These are phyloP conservation scores for Numenius phaeopus DNA, from an alignment of 2,797 vertebrate genomes.

Conservation along the genomic window DNA sequence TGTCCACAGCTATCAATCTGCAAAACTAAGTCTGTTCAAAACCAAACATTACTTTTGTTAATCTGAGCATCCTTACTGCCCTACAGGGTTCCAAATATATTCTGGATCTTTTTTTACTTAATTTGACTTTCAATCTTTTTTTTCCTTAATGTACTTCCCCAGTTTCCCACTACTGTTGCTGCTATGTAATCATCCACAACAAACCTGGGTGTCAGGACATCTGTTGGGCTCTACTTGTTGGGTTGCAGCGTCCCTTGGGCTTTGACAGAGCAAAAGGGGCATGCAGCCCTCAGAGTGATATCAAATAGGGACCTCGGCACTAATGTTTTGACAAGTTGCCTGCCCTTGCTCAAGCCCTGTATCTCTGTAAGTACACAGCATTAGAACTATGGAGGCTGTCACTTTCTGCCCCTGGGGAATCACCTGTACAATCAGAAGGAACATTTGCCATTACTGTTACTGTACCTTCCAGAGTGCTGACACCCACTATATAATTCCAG, in stretches of 20 bases:
- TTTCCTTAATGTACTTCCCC: not conserved
- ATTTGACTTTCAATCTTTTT: not conserved
- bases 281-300: not conserved
- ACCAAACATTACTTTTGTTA: not conserved
- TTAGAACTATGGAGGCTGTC: slow-evolving; percentile 23
- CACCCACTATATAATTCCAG: not conserved
- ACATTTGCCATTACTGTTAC: not conserved
- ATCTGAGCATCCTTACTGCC: not conserved
- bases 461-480: not conserved
- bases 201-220: not conserved
- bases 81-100: not conserved
- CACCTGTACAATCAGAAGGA: slow-evolving; percentile 47
- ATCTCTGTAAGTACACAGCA: slow-evolving; percentile 20
- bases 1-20: not conserved
- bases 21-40: not conserved
- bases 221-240: not conserved
- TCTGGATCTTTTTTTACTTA: not conserved
- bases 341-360: slow-evolving; percentile 15
- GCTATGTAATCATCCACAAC: not conserved
- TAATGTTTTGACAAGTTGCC: slow-evolving; percentile 46
- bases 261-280: slow-evolving; percentile 12
- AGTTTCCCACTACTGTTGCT: not conserved
- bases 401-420: slow-evolving; percentile 32
- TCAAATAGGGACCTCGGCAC: not conserved
- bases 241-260: not conserved